phyloP scores from a whole-genome alignment of 2,797 vertebrate species.

The Epinephelus coioides region DNA sequence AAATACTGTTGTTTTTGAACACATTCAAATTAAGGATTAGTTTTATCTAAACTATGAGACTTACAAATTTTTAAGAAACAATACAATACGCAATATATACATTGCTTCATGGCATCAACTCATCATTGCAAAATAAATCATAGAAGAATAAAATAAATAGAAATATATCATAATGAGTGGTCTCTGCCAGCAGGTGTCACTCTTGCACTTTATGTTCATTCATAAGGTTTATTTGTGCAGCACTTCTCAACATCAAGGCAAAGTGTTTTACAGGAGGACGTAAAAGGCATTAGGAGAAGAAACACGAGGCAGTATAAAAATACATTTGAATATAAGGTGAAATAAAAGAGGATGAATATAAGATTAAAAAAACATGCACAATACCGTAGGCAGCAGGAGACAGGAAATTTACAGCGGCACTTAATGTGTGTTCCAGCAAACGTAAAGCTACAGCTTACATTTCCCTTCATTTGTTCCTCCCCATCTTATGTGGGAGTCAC shows the following conservation, averaged over 20 bases:
- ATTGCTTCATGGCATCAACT: not conserved
- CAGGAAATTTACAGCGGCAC: constrained; percentile 3
- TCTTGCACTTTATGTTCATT: not conserved
- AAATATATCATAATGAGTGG: not conserved
- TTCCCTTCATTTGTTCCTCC: constrained; percentile 12
- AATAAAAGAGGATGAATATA: too few species aligned
- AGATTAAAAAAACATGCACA: not conserved
- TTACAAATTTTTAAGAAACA: not conserved
- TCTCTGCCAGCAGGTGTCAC: constrained; percentile 60
- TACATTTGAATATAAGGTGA: not conserved
- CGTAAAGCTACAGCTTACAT: constrained; percentile 18
- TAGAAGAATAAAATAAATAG: not conserved
- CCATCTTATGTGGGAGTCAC: not conserved
- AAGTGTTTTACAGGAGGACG: not conserved
- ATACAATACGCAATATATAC: not conserved
- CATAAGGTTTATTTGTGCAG: not conserved
- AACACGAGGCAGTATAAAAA: not conserved
- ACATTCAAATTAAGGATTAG: too few species aligned
- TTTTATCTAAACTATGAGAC: too few species aligned
- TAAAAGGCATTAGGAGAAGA: not conserved
- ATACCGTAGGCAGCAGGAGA: constrained; percentile 1
- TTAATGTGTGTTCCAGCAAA: not conserved
- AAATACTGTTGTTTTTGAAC: too few species aligned
- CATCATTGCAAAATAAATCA: not conserved
- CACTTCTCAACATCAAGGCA: not conserved